phyloP scores from a whole-genome alignment of 92 coral and sea anemone genomes.

The Epizoanthus rinbou region DNA sequence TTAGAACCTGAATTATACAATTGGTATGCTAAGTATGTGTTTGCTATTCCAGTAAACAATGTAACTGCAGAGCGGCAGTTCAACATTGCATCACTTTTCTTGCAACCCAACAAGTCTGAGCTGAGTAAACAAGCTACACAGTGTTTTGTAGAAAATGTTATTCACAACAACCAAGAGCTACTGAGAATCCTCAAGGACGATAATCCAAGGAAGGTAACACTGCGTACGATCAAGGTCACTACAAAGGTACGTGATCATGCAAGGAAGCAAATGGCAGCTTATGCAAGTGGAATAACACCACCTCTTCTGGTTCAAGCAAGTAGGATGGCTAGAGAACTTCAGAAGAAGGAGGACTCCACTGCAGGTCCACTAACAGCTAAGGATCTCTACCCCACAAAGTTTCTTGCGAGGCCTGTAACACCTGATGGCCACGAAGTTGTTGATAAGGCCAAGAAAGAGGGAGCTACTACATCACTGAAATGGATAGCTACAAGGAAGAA shows the following conservation, averaged over 20 bases:
- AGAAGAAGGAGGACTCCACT: not conserved
- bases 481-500: not conserved
- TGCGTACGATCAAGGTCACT: not conserved
- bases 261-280: constrained; percentile 1
- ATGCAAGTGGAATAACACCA: not conserved
- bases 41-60: constrained; percentile 41
- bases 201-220: not conserved
- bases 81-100: constrained; percentile 24
- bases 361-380: not conserved
- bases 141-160: constrained; percentile 30
- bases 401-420: not conserved
- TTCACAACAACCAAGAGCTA: constrained; percentile 16
- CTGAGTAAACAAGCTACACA: constrained; percentile 38
- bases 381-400: not conserved
- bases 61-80: constrained; percentile 45
- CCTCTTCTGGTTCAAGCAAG: not conserved
- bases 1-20: not conserved
- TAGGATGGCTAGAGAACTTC: not conserved
- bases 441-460: not conserved
- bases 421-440: not conserved
- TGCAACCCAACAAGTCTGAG: constrained; percentile 33
- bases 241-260: not conserved
- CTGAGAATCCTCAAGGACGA: constrained; percentile 13
- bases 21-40: constrained; percentile 32
- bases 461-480: not conserved